Percentiles rank a stretch among this genome's conserved stretches.
Conservation (phyloP, 2,113 vertebrate species). For the Oxyruncus cristatus region DNA sequence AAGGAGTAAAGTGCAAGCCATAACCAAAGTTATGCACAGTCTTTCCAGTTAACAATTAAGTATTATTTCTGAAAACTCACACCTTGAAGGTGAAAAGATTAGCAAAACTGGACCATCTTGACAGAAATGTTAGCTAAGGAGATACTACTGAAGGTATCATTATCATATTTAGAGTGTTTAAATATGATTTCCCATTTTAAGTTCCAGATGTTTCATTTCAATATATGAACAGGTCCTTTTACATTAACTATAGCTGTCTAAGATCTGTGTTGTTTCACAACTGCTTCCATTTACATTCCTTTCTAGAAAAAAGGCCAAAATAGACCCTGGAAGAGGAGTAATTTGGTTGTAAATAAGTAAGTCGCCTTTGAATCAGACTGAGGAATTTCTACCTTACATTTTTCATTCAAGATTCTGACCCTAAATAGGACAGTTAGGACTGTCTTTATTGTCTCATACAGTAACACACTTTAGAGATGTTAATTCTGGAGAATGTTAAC, state of each 20-base stretch:
- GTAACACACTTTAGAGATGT: background rate
- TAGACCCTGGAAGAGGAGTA: background rate
- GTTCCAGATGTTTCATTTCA: background rate
- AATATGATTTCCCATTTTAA: background rate
- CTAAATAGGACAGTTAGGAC: background rate
- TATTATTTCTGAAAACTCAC: background rate
- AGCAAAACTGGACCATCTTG: background rate
- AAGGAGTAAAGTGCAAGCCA: background rate
- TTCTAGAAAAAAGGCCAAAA: background rate
- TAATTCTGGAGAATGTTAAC: background rate
- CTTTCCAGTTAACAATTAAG: background rate
- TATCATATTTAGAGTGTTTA: background rate
- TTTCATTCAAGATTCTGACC: background rate
- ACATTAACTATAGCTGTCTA: background rate
- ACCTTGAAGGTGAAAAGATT: background rate
- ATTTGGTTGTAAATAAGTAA: background rate
- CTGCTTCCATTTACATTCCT: background rate
- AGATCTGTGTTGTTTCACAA: background rate
- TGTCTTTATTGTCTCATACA: background rate
- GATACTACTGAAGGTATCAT: background rate
- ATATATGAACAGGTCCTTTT: background rate
- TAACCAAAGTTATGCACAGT: background rate
- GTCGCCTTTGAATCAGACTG: background rate
- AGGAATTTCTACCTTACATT: background rate
- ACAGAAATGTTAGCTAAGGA: background rate